Evolutionary conservation across 2,888 invertebrate genomes (phyloP).

Genomic region (Stomorhina lunata): DNA sequence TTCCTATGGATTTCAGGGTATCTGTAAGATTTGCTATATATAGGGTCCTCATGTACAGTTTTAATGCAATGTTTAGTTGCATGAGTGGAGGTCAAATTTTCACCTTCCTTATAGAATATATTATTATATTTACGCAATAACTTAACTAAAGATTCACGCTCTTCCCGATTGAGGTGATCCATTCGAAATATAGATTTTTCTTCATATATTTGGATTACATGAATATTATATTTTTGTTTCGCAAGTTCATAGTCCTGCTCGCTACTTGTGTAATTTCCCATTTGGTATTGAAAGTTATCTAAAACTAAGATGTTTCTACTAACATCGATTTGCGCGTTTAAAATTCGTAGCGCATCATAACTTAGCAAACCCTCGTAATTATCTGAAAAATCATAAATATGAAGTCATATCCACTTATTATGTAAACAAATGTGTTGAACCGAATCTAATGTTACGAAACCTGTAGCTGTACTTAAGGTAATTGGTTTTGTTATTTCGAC

Average conservation of each 20-base stretch:
- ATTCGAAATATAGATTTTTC: too few relatives aligned
- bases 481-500: too few relatives aligned
- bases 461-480: slow-evolving; percentile 39
- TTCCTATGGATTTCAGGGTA: slow-evolving; percentile 48
- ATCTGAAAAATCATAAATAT: slow-evolving; percentile 41
- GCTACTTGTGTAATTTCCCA: too few relatives aligned
- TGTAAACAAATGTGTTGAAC: slow-evolving; percentile 17
- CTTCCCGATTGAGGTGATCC: slow-evolving; percentile 29
- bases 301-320: background rate
- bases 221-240: too few relatives aligned
- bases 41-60: slow-evolving; percentile 35
- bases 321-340: too few relatives aligned
- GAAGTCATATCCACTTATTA: slow-evolving; percentile 1
- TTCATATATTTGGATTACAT: too few relatives aligned
- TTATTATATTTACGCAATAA: slow-evolving; percentile 20
- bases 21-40: slow-evolving; percentile 37
- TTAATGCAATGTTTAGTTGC: slow-evolving; percentile 48
- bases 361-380: slow-evolving; percentile 49
- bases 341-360: too few relatives aligned
- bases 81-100: slow-evolving; percentile 47
- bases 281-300: slow-evolving; percentile 3
- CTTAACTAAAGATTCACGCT: background rate
- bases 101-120: slow-evolving; percentile 72
- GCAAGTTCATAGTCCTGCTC: too few relatives aligned
- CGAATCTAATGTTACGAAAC: background rate